Evolutionary conservation across 2,797 vertebrate species (phyloP).

Genomic region (Lagodon rhomboides): DNA sequence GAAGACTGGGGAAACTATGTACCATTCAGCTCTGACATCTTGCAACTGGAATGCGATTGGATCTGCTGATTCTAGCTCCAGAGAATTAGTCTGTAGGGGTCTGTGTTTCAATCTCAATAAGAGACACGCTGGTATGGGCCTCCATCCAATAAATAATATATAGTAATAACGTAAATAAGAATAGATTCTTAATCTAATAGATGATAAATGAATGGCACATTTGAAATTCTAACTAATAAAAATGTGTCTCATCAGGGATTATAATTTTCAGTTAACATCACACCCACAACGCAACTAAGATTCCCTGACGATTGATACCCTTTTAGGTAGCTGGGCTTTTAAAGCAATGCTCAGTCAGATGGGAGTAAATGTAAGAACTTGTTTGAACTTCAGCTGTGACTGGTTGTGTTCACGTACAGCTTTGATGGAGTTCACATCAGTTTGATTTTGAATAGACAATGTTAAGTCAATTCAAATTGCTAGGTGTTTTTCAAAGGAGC

Average conservation of each 20-base stretch:
- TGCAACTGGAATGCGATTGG: conserved; percentile 1
- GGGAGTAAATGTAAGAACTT: neutral
- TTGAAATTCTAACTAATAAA: no score
- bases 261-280: neutral
- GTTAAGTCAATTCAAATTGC: neutral
- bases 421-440: neutral
- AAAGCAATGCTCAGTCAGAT: neutral
- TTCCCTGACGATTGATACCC: neutral
- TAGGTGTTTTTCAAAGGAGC: neutral
- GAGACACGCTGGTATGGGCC: neutral
- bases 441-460: neutral
- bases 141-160: neutral
- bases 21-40: neutral
- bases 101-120: neutral
- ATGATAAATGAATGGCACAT: neutral
- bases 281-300: no score
- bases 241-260: neutral
- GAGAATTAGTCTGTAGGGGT: neutral
- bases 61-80: neutral
- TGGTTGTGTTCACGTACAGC: neutral
- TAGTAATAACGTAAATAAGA: neutral
- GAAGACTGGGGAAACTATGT: neutral
- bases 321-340: neutral
- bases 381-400: neutral
- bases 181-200: neutral